A percentile compares a stretch with the other conserved stretches of the same genome.
phyloP scores from a whole-genome alignment of 2,888 invertebrate species.

The Sinohyriopsis cumingii region DNA sequence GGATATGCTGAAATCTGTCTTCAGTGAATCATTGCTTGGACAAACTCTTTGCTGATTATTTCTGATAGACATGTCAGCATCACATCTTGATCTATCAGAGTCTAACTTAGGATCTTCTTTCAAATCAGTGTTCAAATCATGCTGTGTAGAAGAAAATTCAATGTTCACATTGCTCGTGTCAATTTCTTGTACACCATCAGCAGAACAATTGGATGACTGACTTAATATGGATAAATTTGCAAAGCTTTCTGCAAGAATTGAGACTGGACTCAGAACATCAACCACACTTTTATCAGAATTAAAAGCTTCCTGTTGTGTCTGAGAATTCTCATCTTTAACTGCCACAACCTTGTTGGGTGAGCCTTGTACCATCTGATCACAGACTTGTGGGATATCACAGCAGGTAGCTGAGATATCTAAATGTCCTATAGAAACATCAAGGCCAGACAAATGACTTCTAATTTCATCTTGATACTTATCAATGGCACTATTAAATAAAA shows the following conservation, averaged over 20 bases:
- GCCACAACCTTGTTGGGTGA: no score
- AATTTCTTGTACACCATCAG: neutral
- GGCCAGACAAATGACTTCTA: neutral
- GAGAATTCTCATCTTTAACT: no score
- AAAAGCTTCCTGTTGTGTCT: neutral
- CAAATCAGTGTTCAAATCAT: neutral
- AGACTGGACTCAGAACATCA: slow-evolving; percentile 39
- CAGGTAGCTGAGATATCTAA: no score
- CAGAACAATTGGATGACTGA: slow-evolving; percentile 24
- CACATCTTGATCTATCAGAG: neutral
- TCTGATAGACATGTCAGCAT: neutral
- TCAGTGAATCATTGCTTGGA: neutral
- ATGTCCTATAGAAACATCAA: neutral
- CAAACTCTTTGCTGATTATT: neutral
- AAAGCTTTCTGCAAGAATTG: slow-evolving; percentile 39
- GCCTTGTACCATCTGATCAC: no score
- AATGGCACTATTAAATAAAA: slow-evolving; percentile 23
- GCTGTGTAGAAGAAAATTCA: neutral
- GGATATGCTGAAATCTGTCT: neutral
- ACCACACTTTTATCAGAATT: slow-evolving; percentile 15
- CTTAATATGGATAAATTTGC: slow-evolving; percentile 34
- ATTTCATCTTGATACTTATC: slow-evolving; percentile 19
- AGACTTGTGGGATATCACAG: no score
- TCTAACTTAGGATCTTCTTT: neutral
- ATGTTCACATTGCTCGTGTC: slow-evolving; percentile 1